Conservation (phyloP, 2,113 vertebrate genomes). For the Fulica atra region DNA sequence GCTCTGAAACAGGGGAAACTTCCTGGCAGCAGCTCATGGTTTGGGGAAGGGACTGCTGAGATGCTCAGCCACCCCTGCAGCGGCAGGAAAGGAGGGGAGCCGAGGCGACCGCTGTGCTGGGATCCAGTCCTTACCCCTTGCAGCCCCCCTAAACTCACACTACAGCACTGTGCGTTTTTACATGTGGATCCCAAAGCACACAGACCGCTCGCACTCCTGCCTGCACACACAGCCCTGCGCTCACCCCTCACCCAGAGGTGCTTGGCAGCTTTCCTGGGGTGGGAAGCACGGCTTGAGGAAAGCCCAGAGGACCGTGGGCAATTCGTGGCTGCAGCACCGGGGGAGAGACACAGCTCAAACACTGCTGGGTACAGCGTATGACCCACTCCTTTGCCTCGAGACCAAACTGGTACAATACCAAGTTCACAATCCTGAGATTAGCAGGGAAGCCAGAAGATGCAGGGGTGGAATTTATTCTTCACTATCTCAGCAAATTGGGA, state of each 20-base stretch:
- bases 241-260: accelerated
- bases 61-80: not conserved
- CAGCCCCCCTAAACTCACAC: not conserved
- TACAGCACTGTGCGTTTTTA: not conserved
- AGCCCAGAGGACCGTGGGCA: accelerated
- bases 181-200: not conserved
- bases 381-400: not conserved
- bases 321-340: not conserved
- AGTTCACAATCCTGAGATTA: not conserved
- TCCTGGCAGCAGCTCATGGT: not conserved
- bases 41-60: not conserved
- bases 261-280: not conserved
- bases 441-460: not conserved
- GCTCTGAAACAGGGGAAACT: not conserved
- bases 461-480: not conserved
- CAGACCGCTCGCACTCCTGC: not conserved
- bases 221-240: not conserved
- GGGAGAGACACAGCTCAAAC: not conserved
- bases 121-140: not conserved
- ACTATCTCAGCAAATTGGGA: not conserved
- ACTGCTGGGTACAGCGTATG: accelerated
- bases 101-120: not conserved
- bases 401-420: not conserved
- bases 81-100: not conserved
- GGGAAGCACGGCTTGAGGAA: not conserved